Percentiles rank a stretch among this genome's conserved stretches.
These are phyloP conservation scores for Odocoileus hemionus DNA, from an alignment of 2,113 vertebrate genomes.

Conservation along the genomic window DNA sequence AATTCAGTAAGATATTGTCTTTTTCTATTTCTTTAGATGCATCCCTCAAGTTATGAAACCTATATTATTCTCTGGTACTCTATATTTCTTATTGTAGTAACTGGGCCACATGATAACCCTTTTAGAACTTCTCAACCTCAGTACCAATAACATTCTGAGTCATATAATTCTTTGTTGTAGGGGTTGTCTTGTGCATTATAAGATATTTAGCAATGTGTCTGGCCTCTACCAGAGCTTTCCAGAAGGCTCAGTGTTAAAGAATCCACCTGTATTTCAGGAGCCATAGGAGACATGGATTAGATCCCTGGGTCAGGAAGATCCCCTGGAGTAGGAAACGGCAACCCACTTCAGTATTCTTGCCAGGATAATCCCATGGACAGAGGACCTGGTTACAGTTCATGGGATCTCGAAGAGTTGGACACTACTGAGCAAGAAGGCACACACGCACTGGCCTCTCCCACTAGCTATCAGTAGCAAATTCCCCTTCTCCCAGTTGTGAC, in stretches of 20 bases:
- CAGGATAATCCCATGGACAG: background rate
- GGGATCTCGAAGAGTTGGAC: background rate
- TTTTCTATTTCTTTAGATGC: background rate
- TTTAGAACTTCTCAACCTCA: background rate
- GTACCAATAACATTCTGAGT: background rate
- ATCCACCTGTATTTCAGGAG: background rate
- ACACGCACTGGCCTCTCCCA: background rate
- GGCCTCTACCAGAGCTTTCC: background rate
- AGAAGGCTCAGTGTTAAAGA: background rate
- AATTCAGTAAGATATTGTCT: background rate
- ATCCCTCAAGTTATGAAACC: background rate
- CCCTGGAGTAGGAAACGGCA: background rate
- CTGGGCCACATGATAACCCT: background rate
- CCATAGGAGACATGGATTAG: background rate
- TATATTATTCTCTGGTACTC: background rate
- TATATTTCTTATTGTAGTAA: background rate
- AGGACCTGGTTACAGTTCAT: background rate
- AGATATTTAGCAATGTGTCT: background rate
- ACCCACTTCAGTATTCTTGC: background rate
- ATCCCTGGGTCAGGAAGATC: background rate
- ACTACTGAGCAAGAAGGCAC: background rate
- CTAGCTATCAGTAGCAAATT: background rate
- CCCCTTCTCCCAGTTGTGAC: background rate
- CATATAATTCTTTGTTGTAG: background rate
- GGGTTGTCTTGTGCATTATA: too few relatives aligned